These are phyloP conservation scores for Lucifuga dentata DNA, from an alignment of 2,113 vertebrate genomes.

Conservation along the genomic window DNA sequence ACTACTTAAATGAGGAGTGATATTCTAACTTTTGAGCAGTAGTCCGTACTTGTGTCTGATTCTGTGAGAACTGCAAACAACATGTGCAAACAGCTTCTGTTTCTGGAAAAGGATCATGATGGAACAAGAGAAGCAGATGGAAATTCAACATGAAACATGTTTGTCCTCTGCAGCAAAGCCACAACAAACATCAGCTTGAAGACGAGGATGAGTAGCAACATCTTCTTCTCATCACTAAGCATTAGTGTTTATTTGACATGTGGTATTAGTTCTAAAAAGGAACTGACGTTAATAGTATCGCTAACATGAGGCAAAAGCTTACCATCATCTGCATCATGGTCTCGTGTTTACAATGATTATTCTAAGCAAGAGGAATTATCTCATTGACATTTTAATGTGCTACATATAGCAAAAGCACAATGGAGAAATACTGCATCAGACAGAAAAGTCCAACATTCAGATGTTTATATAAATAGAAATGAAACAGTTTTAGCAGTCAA, in stretches of 20 bases:
- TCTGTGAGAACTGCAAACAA: no score
- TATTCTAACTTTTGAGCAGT: no score
- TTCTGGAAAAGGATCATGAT: not conserved
- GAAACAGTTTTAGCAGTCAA: no score
- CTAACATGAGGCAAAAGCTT: slow-evolving; percentile 26
- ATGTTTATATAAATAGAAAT: no score
- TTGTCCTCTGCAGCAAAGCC: slow-evolving; percentile 24
- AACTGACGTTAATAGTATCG: slow-evolving; percentile 1
- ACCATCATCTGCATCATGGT: not conserved
- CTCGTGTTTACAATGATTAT: no score
- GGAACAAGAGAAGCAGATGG: slow-evolving; percentile 20
- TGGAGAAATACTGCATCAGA: no score
- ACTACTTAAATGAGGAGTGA: no score
- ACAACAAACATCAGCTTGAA: slow-evolving; percentile 4
- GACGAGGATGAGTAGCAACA: slow-evolving; percentile 35
- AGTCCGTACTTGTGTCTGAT: no score
- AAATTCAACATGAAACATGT: slow-evolving; percentile 27
- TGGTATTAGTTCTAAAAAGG: slow-evolving; percentile 15
- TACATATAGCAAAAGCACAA: no score
- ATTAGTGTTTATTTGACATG: slow-evolving; percentile 39
- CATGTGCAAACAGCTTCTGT: not conserved
- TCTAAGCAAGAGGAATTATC: no score
- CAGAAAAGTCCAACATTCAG: no score
- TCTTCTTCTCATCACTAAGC: slow-evolving; percentile 48
- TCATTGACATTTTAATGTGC: no score